Evolutionary conservation across 2,113 vertebrate species (phyloP), one percentile per base, ranked within the genome.

Genomic region (Dipodomys merriami): DNA sequence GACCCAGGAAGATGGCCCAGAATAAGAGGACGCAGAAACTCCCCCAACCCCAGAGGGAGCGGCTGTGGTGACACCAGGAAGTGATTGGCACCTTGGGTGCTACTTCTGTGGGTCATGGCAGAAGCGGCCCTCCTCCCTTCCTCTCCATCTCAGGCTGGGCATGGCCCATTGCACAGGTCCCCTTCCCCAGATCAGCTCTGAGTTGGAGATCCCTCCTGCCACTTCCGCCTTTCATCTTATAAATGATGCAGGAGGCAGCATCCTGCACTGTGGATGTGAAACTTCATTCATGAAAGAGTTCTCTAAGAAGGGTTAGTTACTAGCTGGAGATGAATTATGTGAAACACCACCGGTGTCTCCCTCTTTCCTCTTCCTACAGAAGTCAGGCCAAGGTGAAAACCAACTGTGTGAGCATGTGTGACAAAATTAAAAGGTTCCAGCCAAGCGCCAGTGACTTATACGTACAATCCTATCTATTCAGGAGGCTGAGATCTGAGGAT

Each of bases 81-180:
- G 91, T 91, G 90, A 94, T 92, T 83, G 35, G 7, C 39, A 57
- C 80, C 77, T 96, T 85, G 46, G 74, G 89, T 94, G 85, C 83
- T 69, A 93, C 93, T 83, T 86, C 90, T 88, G 6, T 30, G 57
- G 91, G 87, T 95, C 93, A 87, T 96, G 93, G 49, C 86, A 83
- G 22, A 35, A 80, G 76, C 85, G 84, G 88, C 90, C 78, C 92
- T 90, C 94, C 90, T 90, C 83, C 12, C 53, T 13, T 57, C 53
- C 53, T 57, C 53, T 13, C 53, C 15, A 57, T 4, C 53, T 4
- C 15, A 2, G 53, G 11, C 53, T 4, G 53, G 53, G 53, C 4
- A 4, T 13, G 53, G 53, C 53, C 49, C 49, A 57, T 57, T 18
- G 53, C 53, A 16, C 15, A 57, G 53, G 15, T 13, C 53, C 90